Base-by-base conservation (phyloP, 2,888 invertebrate species). In the Cabera pusaria region DNA sequence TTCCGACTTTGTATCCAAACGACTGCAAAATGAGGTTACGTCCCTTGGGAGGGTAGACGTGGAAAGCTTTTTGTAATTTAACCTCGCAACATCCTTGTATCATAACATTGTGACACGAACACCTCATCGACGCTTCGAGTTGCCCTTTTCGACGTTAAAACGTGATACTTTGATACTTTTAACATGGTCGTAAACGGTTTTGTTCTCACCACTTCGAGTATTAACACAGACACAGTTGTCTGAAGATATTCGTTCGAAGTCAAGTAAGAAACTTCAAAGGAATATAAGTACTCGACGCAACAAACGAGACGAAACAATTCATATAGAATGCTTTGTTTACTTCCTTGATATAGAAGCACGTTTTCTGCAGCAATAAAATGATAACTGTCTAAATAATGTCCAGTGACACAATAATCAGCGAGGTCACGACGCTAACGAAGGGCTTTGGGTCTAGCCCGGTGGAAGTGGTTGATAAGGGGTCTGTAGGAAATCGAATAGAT, bases 401-500 rank as follows among this genome's bases (percentile, higher is more conserved):
- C 27, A 52, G 50, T 68, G 72, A 71, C 68, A 64, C 52, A 71
- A 67, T 65, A 73, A 73, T 72, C 72, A 67, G 59, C 56, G 70
- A 72, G 75, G 73, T 79, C 72, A 66, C 68, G 70, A 66, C 63
- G 67, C 63, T 76, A 76, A 78, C 68, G 71, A 74, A 73, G 72
- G 67, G 65, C 66, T 72, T 64, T 64, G 74, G 72, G 69, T 69
- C 70, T 72, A 72, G 73, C 68, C 66, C 63, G 65, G 69, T 72
- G 66, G 72, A 72, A 78, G 76, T 75, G 71, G 71, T 75, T 73
- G 78, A 73, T 80, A 80, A 82, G 81, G 84, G 80, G 67, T n/a
- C 74, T 72, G 19, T 37, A 19, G 24, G 35, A 17, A 19, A 25
- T 7, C 10, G 6, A 29, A 29, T 20, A 6, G 7, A 23, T 19